A percentile compares a stretch with the other conserved stretches of the same genome.
Evolutionary conservation across 2,888 invertebrate genomes (phyloP).

Genomic region (Neoscelio sp.): DNA sequence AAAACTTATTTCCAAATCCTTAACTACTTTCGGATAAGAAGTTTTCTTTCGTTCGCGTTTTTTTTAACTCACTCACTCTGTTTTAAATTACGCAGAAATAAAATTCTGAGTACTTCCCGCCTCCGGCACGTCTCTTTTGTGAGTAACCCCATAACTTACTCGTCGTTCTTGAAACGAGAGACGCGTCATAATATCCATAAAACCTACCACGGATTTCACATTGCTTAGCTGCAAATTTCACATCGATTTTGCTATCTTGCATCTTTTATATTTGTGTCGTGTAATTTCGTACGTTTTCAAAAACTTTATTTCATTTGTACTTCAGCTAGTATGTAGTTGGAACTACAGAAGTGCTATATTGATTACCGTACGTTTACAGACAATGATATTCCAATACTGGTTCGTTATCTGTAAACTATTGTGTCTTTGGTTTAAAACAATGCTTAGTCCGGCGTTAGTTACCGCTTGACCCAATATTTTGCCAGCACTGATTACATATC

Average conservation of each 20-base stretch:
- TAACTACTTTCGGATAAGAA: slow-evolving; percentile 62
- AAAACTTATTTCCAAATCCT: slow-evolving; percentile 61
- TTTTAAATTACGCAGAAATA: slow-evolving; percentile 63
- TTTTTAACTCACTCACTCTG: slow-evolving; percentile 52
- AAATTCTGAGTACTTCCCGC: slow-evolving; percentile 60
- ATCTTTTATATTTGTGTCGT: slow-evolving; percentile 31
- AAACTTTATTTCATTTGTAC: slow-evolving; percentile 31
- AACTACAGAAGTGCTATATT: too few species aligned
- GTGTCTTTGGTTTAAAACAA: too few species aligned
- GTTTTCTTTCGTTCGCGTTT: slow-evolving; percentile 55
- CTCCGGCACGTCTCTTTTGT: slow-evolving; percentile 62
- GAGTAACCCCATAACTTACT: slow-evolving; percentile 59
- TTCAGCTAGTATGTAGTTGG: background rate
- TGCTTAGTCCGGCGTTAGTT: too few species aligned
- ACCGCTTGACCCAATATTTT: too few species aligned
- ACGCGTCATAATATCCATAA: slow-evolving; percentile 57
- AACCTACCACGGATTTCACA: slow-evolving; percentile 45
- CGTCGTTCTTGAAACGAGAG: slow-evolving; percentile 53
- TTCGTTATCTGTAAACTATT: too few species aligned
- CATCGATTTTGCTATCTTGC: slow-evolving; percentile 34
- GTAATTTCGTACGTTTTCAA: slow-evolving; percentile 27
- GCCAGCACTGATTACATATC: too few species aligned
- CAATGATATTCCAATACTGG: too few species aligned
- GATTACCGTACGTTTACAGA: too few species aligned
- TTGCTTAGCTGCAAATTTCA: slow-evolving; percentile 31